These are phyloP conservation scores for Sycophila texana DNA, from an alignment of 2,888 invertebrate species.

Conservation along the genomic window DNA sequence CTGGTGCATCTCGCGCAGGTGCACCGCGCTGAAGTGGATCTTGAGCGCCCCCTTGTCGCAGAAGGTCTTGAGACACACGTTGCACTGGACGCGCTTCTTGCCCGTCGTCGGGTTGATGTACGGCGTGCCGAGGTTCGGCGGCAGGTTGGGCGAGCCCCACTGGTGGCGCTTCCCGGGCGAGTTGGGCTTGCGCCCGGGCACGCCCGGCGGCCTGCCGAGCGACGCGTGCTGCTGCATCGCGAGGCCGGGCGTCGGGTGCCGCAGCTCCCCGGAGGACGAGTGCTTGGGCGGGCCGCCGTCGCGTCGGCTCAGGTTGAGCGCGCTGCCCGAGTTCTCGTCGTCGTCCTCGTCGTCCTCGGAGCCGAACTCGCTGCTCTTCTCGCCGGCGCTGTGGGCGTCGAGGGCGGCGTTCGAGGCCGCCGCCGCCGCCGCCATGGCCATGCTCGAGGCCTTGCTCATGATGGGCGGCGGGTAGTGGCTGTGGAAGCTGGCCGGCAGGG, in stretches of 20 bases:
- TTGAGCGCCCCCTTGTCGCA: constrained; percentile 99
- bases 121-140: constrained; percentile 90
- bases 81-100: constrained; percentile 98
- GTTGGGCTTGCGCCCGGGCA: constrained; percentile 79
- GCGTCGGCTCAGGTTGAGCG: constrained; percentile 81
- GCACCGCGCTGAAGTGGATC: constrained; percentile 99
- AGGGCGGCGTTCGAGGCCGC: constrained; percentile 58
- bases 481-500: constrained; percentile 71
- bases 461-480: constrained; percentile 70
- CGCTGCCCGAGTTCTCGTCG: constrained; percentile 80
- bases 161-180: constrained; percentile 87
- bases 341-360: constrained; percentile 80
- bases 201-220: constrained; percentile 75
- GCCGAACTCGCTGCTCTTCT: constrained; percentile 77
- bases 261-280: constrained; percentile 52
- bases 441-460: constrained; percentile 65
- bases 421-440: constrained; percentile 59
- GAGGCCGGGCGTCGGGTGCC: constrained; percentile 65
- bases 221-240: constrained; percentile 72
- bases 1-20: constrained; percentile 99
- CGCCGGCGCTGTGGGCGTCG: constrained; percentile 68
- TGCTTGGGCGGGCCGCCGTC: constrained; percentile 57
- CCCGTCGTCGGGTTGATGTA: constrained; percentile 95
- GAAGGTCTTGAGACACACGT: constrained; percentile 98
- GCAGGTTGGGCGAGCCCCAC: constrained; percentile 82